Evolutionary conservation across 2,888 invertebrate species (phyloP).

Genomic region (Blastobasis adustella): DNA sequence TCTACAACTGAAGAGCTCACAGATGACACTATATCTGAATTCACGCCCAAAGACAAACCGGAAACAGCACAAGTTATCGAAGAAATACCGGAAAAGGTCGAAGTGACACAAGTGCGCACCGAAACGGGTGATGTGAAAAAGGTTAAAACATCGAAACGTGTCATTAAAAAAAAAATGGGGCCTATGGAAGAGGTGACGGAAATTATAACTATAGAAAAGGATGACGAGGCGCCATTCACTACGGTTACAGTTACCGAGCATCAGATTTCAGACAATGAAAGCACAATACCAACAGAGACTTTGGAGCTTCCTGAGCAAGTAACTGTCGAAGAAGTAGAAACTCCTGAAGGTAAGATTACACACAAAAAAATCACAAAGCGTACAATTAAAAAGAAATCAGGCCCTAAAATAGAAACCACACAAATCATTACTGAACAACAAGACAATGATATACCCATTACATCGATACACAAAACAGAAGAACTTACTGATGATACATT

Average conservation of each 20-base stretch:
- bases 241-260: conserved; percentile 29
- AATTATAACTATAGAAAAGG: conserved; percentile 26
- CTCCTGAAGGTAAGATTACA: conserved; percentile 25
- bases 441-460: conserved; percentile 26
- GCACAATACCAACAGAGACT: conserved; percentile 16
- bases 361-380: conserved; percentile 26
- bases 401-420: conserved; percentile 22
- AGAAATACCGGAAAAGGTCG: conserved; percentile 10
- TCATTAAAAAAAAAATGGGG: conserved; percentile 5
- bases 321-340: conserved; percentile 13
- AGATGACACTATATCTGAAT: conserved; percentile 10
- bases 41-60: neutral
- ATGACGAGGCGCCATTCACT: conserved; percentile 27
- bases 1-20: conserved; percentile 31
- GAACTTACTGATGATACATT: neutral
- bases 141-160: conserved; percentile 19
- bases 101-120: conserved; percentile 16
- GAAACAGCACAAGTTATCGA: conserved; percentile 22
- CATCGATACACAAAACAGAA: conserved; percentile 21
- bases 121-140: conserved; percentile 14
- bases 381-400: conserved; percentile 26
- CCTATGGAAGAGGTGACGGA: conserved; percentile 18
- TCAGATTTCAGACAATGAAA: conserved; percentile 35
- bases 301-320: conserved; percentile 28
- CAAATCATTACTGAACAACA: conserved; percentile 5